A percentile compares a stretch with the other conserved stretches of the same genome.
phyloP scores from a whole-genome alignment of 2,797 vertebrate species.

The Hephaestus fuliginosus region DNA sequence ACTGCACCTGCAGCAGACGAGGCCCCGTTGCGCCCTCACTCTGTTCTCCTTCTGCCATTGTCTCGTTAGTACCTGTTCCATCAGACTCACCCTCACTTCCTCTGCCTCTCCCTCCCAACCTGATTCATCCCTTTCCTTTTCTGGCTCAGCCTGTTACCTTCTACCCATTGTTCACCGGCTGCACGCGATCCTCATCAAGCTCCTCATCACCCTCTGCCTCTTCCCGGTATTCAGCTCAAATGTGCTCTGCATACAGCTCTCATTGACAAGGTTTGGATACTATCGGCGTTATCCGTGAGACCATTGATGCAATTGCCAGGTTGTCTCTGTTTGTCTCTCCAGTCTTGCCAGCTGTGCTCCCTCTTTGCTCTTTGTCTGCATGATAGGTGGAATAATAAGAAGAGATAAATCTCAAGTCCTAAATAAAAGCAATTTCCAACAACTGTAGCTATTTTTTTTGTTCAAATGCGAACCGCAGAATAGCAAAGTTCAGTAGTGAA shows the following conservation, averaged over 20 bases:
- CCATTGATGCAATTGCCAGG: slow-evolving; percentile 26
- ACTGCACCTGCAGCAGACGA: slow-evolving; percentile 34
- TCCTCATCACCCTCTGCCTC: slow-evolving; percentile 15
- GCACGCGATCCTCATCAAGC: slow-evolving; percentile 31
- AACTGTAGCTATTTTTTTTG: neutral
- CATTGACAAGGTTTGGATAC: slow-evolving; percentile 20
- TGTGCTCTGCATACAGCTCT: slow-evolving; percentile 30
- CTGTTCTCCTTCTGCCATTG: slow-evolving; percentile 47
- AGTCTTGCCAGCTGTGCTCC: neutral
- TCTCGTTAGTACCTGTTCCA: slow-evolving; percentile 43
- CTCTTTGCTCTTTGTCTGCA: slow-evolving; percentile 7
- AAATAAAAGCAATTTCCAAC: neutral
- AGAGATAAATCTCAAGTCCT: neutral
- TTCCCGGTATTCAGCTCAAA: slow-evolving; percentile 19
- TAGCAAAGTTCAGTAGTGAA: neutral
- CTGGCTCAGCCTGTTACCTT: slow-evolving; percentile 40
- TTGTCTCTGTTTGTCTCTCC: slow-evolving; percentile 21
- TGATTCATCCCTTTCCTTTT: slow-evolving; percentile 41
- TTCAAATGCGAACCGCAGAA: neutral
- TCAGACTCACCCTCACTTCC: slow-evolving; percentile 21
- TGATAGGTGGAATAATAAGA: neutral
- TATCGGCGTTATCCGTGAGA: slow-evolving; percentile 36
- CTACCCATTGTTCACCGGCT: slow-evolving; percentile 40
- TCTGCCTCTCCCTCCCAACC: slow-evolving; percentile 18
- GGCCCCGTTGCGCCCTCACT: slow-evolving; percentile 26